Base-by-base conservation (phyloP, 2,113 vertebrate species). In the Malurus melanocephalus region DNA sequence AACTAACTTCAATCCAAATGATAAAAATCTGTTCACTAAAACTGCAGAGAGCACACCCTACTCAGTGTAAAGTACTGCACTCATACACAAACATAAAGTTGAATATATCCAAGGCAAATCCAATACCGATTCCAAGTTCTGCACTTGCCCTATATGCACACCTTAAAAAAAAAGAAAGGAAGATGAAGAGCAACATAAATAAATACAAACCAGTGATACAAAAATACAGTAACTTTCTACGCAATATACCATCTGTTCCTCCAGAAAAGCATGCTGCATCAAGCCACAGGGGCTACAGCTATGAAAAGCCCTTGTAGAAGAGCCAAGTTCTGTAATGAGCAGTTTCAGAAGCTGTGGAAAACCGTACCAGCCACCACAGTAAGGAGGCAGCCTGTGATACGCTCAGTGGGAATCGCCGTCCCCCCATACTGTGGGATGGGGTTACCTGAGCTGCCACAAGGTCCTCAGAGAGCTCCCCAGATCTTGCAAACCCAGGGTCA, bases 231-330 rank as follows among this genome's bases (percentile, higher is more conserved):
- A 81, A 83, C 69, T 94, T 94, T 92, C 90, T 96, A 94, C 60
- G 86, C 66, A 90, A 95, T 93, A 86, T n/a, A 73, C 85, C 93
- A 96, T 94, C 93, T 95, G 91, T 92, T 95, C 87, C 57, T 65
- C 81, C 81, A 89, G 73, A 82, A 94, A 91, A 84, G 52, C 68
- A 62, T 33, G 86, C 87, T 88, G 93, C 75, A 90, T 76, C 74
- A 80, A 96, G 89, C 91, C 93, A 90, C 92, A 88, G 92, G 92
- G 89, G 78, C 84, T 93, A 79, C 13, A 49, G 88, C 93, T 94
- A 93, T 74, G 92, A 92, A 93, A 95, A 87, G 42, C 62, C 81
- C 85, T 81, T 84, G 80, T 27, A 78, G 80, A 72, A 85, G 64
- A 92, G 88, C 93, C 94, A 96, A 87, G 74, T 32, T 0, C 69